Percentiles rank a stretch among this genome's conserved stretches.
phyloP scores from a whole-genome alignment of 2,113 vertebrate species.

The Nannospalax galili region DNA sequence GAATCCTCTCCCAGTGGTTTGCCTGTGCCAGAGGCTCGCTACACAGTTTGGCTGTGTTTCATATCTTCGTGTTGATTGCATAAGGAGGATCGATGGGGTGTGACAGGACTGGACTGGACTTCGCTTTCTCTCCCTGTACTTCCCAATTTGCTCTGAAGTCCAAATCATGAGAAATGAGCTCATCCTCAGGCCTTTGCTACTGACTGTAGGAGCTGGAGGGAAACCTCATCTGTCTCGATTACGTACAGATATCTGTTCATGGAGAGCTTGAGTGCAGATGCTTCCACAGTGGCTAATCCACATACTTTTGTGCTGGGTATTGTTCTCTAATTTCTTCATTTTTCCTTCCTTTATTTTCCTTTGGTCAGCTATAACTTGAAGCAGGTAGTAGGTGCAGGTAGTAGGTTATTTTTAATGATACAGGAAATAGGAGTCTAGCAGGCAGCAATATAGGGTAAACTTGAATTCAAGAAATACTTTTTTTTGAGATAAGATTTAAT shows the following conservation, averaged over 20 bases:
- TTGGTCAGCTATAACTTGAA: neutral
- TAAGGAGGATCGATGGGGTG: neutral
- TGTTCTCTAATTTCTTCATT: neutral
- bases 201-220: neutral
- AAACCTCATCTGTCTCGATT: too few relatives aligned
- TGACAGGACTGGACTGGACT: neutral
- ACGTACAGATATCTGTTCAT: neutral
- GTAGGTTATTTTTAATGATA: neutral
- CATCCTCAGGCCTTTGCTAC: neutral
- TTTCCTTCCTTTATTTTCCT: neutral
- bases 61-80: neutral
- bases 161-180: neutral
- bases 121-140: neutral
- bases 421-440: too few relatives aligned
- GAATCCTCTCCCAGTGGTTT: neutral
- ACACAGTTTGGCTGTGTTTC: neutral
- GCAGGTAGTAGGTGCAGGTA: neutral
- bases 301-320: neutral
- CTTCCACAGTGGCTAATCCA: neutral
- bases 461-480: neutral
- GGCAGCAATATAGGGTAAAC: neutral
- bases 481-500: too few relatives aligned
- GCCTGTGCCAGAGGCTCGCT: neutral
- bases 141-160: neutral
- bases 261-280: neutral